Base-by-base conservation (phyloP, 2,797 vertebrate genomes). In the Hypotaenidia okinawae region DNA sequence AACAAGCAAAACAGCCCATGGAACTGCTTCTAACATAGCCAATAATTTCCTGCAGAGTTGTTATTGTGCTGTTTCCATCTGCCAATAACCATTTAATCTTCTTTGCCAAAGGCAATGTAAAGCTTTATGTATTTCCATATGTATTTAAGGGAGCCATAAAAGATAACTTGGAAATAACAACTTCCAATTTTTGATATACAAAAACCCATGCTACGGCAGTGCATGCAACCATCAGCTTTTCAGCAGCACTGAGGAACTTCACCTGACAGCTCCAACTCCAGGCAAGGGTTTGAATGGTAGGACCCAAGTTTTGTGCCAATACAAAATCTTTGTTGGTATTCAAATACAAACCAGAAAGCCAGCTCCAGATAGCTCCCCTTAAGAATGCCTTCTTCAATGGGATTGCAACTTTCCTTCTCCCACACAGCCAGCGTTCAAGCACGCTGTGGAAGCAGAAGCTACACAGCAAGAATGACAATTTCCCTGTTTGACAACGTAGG, bases 71-170 rank as follows among this genome's bases (percentile, higher is more conserved):
- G 61, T 24, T 85, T 83, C 83, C 94, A 93, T 89, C 68, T 69
- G 75, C 94, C 94, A 84, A 93, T 96, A 97, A 95, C 39, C 67
- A 67, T 82, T 90, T 95, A 93, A 83, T 86, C 68, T 90, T 92
- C 93, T 82, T 45, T 80, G 91, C 84, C 82, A 90, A 96, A 72
- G 94, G 85, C 78, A 91, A 68, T 73, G 30, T 77, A 77, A 86
- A 87, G 80, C 33, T 80, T 89, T 84, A 75, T 59, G 62, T 79
- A 91, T 85, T 93, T 93, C 78, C 83, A 41, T 57, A 69, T 13
- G 54, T 61, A 87, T 39, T 79, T 87, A 77, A 82, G 64, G 74
- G 63, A 90, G 67, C 49, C 3, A 3, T 90, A 93, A 72, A 91
- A 83, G 78, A 58, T 77, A 68, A 66, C 54, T 75, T 39, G 51